A percentile compares a stretch with the other conserved stretches of the same genome.
Conservation (phyloP, 2,113 vertebrate genomes). For the Onychostruthus taczanowskii region DNA sequence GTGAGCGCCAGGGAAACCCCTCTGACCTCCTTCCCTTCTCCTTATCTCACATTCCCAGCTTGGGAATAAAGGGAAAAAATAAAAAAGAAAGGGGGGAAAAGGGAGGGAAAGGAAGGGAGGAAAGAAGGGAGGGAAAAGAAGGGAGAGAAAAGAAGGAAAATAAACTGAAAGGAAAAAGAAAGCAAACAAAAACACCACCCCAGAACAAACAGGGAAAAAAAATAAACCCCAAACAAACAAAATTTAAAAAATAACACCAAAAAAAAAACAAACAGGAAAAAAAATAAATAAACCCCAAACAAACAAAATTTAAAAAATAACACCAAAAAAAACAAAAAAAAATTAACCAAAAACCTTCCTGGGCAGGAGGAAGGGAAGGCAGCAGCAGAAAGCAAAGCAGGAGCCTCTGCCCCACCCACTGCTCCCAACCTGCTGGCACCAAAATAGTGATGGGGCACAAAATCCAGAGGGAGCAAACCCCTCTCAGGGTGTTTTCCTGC, state of each 20-base stretch:
- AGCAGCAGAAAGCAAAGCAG: not conserved
- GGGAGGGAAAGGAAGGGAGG: no score
- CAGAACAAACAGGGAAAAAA: not conserved
- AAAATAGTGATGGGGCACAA: no score
- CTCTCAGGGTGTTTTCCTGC: rapidly evolving
- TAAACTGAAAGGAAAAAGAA: rapidly evolving
- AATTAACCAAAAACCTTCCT: not conserved
- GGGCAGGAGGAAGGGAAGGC: not conserved
- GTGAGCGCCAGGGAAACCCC: not conserved
- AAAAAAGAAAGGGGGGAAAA: no score
- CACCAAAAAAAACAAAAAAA: not conserved
- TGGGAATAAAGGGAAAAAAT: not conserved
- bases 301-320: not conserved
- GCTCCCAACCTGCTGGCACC: no score
- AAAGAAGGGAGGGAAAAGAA: not conserved
- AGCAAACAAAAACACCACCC: rapidly evolving
- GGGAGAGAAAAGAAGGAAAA: not conserved
- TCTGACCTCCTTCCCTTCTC: not conserved
- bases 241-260: not conserved
- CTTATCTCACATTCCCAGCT: not conserved
- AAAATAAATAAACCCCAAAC: rapidly evolving
- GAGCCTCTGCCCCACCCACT: not conserved
- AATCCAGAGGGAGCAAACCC: rapidly evolving
- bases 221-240: not conserved
- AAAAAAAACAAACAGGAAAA: not conserved